phyloP scores from a whole-genome alignment of 2,113 vertebrate species.

The Limanda limanda region DNA sequence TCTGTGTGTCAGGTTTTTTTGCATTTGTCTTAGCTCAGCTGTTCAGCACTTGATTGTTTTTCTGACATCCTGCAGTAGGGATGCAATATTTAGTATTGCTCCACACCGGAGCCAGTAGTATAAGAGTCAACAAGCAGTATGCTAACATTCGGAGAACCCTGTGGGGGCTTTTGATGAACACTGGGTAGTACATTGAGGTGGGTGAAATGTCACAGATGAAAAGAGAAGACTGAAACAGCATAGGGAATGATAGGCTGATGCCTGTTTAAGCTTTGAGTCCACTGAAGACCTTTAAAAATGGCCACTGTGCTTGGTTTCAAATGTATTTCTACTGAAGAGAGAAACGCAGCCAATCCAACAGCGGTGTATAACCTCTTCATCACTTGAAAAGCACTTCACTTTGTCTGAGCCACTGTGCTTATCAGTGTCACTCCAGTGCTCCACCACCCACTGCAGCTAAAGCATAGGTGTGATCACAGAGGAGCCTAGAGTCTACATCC shows the following conservation, averaged over 20 bases:
- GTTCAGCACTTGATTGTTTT: too few relatives aligned
- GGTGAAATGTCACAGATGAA: conserved; percentile 72
- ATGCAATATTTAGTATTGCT: too few relatives aligned
- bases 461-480: conserved; percentile 18
- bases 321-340: neutral
- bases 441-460: neutral
- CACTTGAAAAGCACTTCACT: conserved; percentile 12
- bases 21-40: too few relatives aligned
- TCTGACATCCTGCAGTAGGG: too few relatives aligned
- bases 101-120: neutral
- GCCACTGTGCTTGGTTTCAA: neutral
- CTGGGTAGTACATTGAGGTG: conserved; percentile 15
- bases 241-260: conserved; percentile 3
- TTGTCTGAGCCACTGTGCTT: neutral
- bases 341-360: too few relatives aligned
- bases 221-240: conserved; percentile 43
- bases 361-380: neutral
- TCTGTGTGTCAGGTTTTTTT: too few relatives aligned
- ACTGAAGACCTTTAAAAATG: neutral
- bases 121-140: neutral
- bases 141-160: conserved; percentile 12
- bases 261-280: neutral
- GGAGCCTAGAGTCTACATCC: neutral
- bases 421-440: neutral
- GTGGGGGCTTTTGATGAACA: conserved; percentile 55